Conservation (phyloP, 2,113 vertebrate genomes). For the Collichthys lucidus region DNA sequence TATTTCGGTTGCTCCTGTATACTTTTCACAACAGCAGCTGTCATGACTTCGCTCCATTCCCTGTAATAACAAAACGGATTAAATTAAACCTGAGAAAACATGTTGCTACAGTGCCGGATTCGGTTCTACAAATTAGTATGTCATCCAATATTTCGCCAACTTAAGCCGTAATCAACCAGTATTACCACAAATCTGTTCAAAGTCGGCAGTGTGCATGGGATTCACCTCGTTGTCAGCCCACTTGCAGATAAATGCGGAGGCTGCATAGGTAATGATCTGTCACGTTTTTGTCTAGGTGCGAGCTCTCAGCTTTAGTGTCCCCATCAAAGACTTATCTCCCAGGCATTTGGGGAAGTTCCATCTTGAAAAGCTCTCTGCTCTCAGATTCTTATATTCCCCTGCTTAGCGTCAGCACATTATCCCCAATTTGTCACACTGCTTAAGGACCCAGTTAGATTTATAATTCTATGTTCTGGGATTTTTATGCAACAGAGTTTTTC, state of each 20-base stretch:
- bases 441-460: constrained; percentile 35
- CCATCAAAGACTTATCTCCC: constrained; percentile 70
- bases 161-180: constrained; percentile 24
- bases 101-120: not conserved
- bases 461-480: constrained; percentile 34
- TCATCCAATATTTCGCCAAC: constrained; percentile 15
- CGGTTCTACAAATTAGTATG: not conserved
- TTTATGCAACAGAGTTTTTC: constrained; percentile 14
- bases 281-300: constrained; percentile 49
- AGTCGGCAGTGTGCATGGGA: constrained; percentile 20
- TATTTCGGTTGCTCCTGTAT: not conserved
- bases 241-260: constrained; percentile 39
- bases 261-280: constrained; percentile 52
- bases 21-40: constrained; percentile 5
- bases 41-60: not conserved
- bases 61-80: not conserved
- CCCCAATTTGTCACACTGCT: constrained; percentile 53
- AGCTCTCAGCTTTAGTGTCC: constrained; percentile 55
- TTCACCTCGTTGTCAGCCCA: constrained; percentile 43
- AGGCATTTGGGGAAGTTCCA: constrained; percentile 46
- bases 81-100: constrained; percentile 13
- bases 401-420: constrained; percentile 46
- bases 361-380: constrained; percentile 51
- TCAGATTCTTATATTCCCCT: constrained; percentile 44
- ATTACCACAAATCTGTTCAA: constrained; percentile 41